A percentile compares a stretch with the other conserved stretches of the same genome.
phyloP scores from a whole-genome alignment of 23 tunicate species.

The Ciona savignyi region DNA sequence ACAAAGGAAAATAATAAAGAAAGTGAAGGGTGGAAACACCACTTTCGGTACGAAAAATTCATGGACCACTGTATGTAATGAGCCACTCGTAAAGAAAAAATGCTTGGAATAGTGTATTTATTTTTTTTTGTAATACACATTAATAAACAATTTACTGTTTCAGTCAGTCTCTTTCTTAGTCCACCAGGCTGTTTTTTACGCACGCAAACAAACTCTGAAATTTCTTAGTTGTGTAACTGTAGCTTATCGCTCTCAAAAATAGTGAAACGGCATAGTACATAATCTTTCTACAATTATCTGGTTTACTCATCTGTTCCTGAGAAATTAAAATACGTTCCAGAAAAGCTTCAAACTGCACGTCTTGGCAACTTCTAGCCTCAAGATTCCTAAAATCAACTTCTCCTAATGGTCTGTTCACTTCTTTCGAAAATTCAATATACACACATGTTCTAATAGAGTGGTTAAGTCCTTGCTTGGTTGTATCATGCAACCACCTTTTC shows the following conservation, averaged over 20 bases:
- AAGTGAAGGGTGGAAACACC: constrained; percentile 24
- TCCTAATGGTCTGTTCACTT: neutral
- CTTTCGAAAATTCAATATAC: neutral
- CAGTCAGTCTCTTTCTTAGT: neutral
- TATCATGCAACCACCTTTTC: neutral
- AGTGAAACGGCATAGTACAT: neutral
- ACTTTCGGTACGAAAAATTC: constrained; percentile 15
- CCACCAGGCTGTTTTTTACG: neutral
- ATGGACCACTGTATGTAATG: constrained; percentile 5
- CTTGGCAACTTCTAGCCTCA: neutral
- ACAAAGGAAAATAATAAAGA: constrained; percentile 18
- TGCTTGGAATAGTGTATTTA: too few species aligned
- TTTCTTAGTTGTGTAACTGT: neutral
- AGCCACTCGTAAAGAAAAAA: constrained; percentile 1
- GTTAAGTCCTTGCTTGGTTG: neutral
- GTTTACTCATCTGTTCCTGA: neutral
- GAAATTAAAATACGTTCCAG: neutral
- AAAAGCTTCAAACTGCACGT: neutral
- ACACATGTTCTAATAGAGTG: neutral
- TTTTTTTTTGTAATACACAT: too few species aligned
- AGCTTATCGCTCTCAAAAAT: neutral
- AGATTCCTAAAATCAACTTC: neutral
- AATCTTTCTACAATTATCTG: neutral
- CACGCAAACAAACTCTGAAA: neutral
- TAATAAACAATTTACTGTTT: too few species aligned